Evolutionary conservation across 2,888 invertebrate species (phyloP).

Genomic region (Pediacus dermestoides): DNA sequence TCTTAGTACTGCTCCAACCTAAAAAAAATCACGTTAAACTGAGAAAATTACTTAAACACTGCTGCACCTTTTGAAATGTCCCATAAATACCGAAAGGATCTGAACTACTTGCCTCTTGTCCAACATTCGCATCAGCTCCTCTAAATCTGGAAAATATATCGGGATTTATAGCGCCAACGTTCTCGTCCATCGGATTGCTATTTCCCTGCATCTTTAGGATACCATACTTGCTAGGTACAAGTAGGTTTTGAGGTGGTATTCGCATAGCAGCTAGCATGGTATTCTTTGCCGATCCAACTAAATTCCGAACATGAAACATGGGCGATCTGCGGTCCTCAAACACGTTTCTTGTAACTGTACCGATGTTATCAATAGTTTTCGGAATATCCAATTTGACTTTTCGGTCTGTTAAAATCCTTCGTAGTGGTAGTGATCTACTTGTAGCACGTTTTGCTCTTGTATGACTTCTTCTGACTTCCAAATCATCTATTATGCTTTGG

Average conservation of each 20-base stretch:
- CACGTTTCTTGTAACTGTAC: constrained; percentile 40
- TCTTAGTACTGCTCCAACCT: constrained; percentile 40
- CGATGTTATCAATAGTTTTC: constrained; percentile 45
- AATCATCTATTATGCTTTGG: no score
- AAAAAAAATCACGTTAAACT: constrained; percentile 1
- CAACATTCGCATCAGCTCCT: constrained; percentile 22
- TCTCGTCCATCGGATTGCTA: constrained; percentile 5
- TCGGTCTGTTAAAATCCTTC: constrained; percentile 37
- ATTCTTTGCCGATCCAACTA: constrained; percentile 43
- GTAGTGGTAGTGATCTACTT: constrained; percentile 16
- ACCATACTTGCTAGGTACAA: constrained; percentile 44
- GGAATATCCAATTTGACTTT: constrained; percentile 41
- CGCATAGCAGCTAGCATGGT: constrained; percentile 41
- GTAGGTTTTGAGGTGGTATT: constrained; percentile 42
- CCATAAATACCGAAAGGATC: background rate
- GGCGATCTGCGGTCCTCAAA: constrained; percentile 45
- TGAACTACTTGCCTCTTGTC: constrained; percentile 14
- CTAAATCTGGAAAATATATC: constrained; percentile 10
- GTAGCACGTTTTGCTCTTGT: constrained; percentile 1
- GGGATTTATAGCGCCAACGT: constrained; percentile 22
- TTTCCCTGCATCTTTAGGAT: constrained; percentile 31
- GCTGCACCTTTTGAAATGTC: constrained; percentile 2
- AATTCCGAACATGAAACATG: constrained; percentile 43
- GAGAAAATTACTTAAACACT: background rate
- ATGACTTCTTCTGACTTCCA: no score